Evolutionary conservation across 2,888 invertebrate genomes (phyloP), one percentile per base, ranked within the genome.

Genomic region (Oxycera nigricornis): DNA sequence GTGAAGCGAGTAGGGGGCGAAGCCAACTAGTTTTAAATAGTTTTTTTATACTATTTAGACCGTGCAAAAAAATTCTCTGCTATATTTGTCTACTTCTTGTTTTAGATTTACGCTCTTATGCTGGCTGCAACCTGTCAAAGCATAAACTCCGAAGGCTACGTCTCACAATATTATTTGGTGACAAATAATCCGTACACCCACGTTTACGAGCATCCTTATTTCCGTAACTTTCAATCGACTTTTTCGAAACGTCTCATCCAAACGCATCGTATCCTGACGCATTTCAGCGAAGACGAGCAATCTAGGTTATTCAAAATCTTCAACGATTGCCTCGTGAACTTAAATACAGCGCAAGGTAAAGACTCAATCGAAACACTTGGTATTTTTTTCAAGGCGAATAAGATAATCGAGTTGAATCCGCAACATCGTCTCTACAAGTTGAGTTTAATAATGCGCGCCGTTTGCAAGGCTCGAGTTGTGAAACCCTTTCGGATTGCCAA

Each of bases 401-500:
- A 52, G 20, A 52, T 30, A 14, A 22, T 31, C 20, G 2, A 9
- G 7, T 6, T 28, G 6, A 70, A 70, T 55, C 17, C 14, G 3
- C 65, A 41, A 24, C 73, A 75, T 73, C 73, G 74, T 0, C 3
- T 35, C 7, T 75, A 75, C 28, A 20, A 35, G 9, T 20, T 77
- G 14, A 52, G 9, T 30, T 41, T 76, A 50, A 62, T 76, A 20
- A 17, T 74, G 28, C 65, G 77, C 4, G 46, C 70, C 2, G 73
- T 73, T 0, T 62, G 75, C 14, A 59, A 67, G n/a, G 67, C 41
- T 7, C 74, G 78, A 7, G 74, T 74, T 31, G 68, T 75, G 39
- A 77, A 76, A n/a, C 41, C 73, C 3, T 77, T 76, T 39, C 72
- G 50, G 39, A 59, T 75, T 31, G 75, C 74, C 2, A 78, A 75